Percentiles rank a stretch among this genome's conserved stretches.
Conservation (phyloP, 30 jellyfish, hydroid and myxozoan genomes). For the Aurelia sp. region DNA sequence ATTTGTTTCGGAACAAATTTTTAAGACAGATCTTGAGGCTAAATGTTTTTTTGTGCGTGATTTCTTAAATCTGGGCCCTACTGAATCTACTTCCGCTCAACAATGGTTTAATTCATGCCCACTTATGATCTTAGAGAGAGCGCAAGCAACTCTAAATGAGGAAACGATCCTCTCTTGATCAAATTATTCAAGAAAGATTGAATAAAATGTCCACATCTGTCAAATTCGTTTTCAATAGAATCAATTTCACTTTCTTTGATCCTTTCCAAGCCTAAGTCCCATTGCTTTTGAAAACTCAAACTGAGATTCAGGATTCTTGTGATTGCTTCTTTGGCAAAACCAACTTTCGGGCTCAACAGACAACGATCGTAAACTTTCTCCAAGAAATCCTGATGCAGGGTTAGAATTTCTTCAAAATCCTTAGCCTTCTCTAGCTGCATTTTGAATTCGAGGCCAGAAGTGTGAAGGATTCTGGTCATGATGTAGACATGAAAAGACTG, state of each 20-base stretch:
- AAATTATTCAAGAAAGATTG: slow-evolving; percentile 81
- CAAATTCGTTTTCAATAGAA: slow-evolving; percentile 74
- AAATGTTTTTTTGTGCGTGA: too few species aligned
- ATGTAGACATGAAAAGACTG: slow-evolving; percentile 81
- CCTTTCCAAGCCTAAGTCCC: slow-evolving; percentile 58
- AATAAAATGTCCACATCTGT: slow-evolving; percentile 76
- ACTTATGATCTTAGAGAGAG: slow-evolving; percentile 14
- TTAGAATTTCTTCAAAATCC: slow-evolving; percentile 81
- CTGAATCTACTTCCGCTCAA: too few species aligned
- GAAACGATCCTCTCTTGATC: slow-evolving; percentile 87
- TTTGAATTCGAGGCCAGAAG: slow-evolving; percentile 66
- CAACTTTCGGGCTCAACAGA: slow-evolving; percentile 81
- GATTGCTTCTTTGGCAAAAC: slow-evolving; percentile 84
- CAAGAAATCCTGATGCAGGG: slow-evolving; percentile 61
- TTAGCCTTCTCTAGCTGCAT: slow-evolving; percentile 55
- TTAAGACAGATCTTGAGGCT: too few species aligned
- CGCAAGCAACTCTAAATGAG: slow-evolving; percentile 72
- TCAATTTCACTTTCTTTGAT: slow-evolving; percentile 32
- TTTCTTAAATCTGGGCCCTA: too few species aligned
- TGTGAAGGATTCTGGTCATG: slow-evolving; percentile 78
- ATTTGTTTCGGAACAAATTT: too few species aligned
- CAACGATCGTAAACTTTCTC: slow-evolving; percentile 82
- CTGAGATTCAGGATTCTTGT: slow-evolving; percentile 65
- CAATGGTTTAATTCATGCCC: too few species aligned
- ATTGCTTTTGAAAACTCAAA: slow-evolving; percentile 61